Base-by-base conservation (phyloP, 2,113 vertebrate species). In the Carollia perspicillata region DNA sequence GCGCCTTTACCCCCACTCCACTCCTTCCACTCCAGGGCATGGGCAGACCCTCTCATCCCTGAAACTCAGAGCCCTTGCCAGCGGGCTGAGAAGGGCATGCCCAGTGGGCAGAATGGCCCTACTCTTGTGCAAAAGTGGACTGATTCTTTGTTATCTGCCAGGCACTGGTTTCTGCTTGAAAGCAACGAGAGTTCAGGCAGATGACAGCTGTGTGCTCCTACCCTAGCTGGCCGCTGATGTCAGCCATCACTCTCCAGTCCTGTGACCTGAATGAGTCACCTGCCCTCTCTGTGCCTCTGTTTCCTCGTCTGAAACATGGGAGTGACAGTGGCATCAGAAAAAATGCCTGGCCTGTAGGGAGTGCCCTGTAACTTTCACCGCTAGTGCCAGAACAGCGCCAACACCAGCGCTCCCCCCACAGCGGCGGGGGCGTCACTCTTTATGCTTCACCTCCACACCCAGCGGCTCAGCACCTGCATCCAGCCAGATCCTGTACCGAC, bases 371-470 rank as follows among this genome's bases (percentile, higher is more conserved):
- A 16, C 30, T 44, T 23, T 22, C 2, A 4, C 66, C 47, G 0
- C n/a, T 0, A 2, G 11, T 8, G 1, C 28, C 6, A 6, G 0
- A 3, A 35, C 37, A 4, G 2, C 0, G 3, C 10, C 1, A 1
- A 63, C 90, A 20, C 3, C 20, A 9, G 11, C 3, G 26, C 0
- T 0, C 26, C 33, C 30, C 44, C 20, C 12, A 13, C 33, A 26
- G 2, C 47, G 0, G 5, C 2, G 10, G 22, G 18, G 0, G 0
- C 2, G 6, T 20, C 22, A 5, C 69, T 6, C 0, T 13, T n/a
- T 20, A 9, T 3, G 23, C 4, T n/a, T 18, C 28, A 3, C 65
- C 72, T 17, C n/a, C 10, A 2, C n/a, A 0, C 44, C 18, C 8
- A 47, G 35, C 40, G 5, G 11, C 47, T 17, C n/a, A 2, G 6